These are phyloP conservation scores for Argyresthia goedartella DNA, from an alignment of 2,888 invertebrate species.

Conservation along the genomic window DNA sequence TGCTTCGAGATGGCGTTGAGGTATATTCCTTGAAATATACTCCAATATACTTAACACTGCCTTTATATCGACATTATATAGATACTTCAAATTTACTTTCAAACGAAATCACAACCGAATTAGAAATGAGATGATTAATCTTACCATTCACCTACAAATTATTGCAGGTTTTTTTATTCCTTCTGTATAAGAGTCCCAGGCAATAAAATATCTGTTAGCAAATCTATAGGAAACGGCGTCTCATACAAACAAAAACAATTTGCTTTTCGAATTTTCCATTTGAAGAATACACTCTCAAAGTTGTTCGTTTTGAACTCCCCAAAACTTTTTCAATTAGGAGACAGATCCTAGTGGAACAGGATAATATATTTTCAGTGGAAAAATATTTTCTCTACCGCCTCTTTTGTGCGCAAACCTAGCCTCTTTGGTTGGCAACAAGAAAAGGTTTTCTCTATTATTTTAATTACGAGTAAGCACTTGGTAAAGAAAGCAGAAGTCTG, in stretches of 20 bases:
- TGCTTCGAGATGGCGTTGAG: too few relatives aligned
- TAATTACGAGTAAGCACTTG: too few relatives aligned
- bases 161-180: too few relatives aligned
- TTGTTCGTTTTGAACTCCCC: slow-evolving; percentile 7
- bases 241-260: neutral
- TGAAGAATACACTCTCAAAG: neutral
- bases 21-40: too few relatives aligned
- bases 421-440: neutral
- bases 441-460: neutral
- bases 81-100: too few relatives aligned
- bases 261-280: neutral
- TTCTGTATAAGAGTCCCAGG: too few relatives aligned
- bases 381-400: neutral
- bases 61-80: too few relatives aligned
- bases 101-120: too few relatives aligned
- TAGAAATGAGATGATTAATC: too few relatives aligned
- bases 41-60: too few relatives aligned
- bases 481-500: too few relatives aligned
- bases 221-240: neutral
- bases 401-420: neutral
- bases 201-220: neutral
- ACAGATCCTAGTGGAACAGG: slow-evolving; percentile 19
- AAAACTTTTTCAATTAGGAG: slow-evolving; percentile 55
- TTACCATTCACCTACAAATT: too few relatives aligned
- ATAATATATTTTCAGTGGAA: neutral